Evolutionary conservation across 2,797 vertebrate species (phyloP).

Genomic region (Lagodon rhomboides): DNA sequence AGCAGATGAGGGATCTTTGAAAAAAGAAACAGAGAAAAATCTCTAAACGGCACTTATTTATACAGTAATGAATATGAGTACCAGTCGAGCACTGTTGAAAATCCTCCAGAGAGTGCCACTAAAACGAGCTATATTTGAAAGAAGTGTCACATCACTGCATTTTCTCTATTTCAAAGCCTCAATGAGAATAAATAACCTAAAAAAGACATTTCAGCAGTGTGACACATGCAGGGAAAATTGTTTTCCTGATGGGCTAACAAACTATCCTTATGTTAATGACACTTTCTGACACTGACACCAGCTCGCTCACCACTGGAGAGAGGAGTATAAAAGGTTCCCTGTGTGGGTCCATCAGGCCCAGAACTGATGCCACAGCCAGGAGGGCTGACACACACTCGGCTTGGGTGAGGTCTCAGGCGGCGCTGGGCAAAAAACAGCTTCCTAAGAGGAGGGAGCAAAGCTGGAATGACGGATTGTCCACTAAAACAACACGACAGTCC

Average conservation of each 20-base stretch:
- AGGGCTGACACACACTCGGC: constrained; percentile 90
- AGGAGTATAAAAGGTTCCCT: constrained; percentile 91
- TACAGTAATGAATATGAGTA: constrained; percentile 50
- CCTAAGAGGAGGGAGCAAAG: constrained; percentile 78
- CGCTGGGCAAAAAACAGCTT: constrained; percentile 95
- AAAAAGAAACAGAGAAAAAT: constrained; percentile 38
- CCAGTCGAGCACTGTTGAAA: constrained; percentile 28
- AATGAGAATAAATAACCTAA: constrained; percentile 27
- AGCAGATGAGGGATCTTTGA: constrained; percentile 76
- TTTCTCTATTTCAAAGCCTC: constrained; percentile 28
- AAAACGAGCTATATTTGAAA: constrained; percentile 26
- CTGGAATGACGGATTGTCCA: constrained; percentile 22
- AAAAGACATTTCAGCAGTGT: constrained; percentile 19
- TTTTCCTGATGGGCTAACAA: constrained; percentile 37
- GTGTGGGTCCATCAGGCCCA: constrained; percentile 91
- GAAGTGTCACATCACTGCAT: constrained; percentile 21
- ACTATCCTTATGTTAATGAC: constrained; percentile 27
- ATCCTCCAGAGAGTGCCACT: constrained; percentile 29
- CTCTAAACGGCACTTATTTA: constrained; percentile 49
- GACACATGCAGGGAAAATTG: constrained; percentile 7
- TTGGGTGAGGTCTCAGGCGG: constrained; percentile 91
- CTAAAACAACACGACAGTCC: constrained; percentile 29
- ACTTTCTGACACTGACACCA: constrained; percentile 19
- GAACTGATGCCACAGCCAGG: constrained; percentile 92
- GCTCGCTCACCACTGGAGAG: constrained; percentile 75